Base-by-base conservation (phyloP, 53 echinoderm and acorn worm genomes). In the Actinopyga echinites region DNA sequence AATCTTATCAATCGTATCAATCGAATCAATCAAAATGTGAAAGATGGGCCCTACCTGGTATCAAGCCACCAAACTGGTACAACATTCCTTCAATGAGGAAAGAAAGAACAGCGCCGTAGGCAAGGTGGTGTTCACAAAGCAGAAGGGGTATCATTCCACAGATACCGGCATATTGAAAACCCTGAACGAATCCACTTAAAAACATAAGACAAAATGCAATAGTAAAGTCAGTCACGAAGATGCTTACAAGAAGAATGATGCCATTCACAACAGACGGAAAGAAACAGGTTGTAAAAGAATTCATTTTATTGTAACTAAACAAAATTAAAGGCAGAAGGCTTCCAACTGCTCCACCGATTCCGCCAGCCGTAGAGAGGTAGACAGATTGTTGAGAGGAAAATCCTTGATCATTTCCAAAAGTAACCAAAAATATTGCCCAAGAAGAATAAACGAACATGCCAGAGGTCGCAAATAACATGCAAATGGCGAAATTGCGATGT, bases 391-490 rank as follows among this genome's bases (percentile, higher is more conserved):
- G 75, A 1, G 8, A 9, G 2, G 75, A 24, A 29, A 74, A 52
- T 26, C 30, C 42, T 28, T 45, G 24, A 44, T 53, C 54, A 12
- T 53, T 74, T 19, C 75, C 75, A 52, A 74, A 74, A 6, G 75
- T 43, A 30, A 74, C 44, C 23, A 74, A 29, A 25, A 74, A 74
- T 74, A 74, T 44, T 52, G 75, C 23, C 75, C 75, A 74, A 22
- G 75, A 74, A 25, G 75, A 74, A 44, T 74, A 74, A 19, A 74
- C 75, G 25, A 42, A 74, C 75, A 74, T 74, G 10, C 75, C 75
- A 40, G 28, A n/a, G 5, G 54, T 19, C 9, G 75, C 75, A 44
- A 74, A 44, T 74, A 74, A 49, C 54, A 74, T 74, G 12, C 44
- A 52, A 25, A 74, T 40, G 11, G 75, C 75, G 8, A 74, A 74